Conservation (phyloP, 2,113 vertebrate genomes). For the Lophotis ruficrista region DNA sequence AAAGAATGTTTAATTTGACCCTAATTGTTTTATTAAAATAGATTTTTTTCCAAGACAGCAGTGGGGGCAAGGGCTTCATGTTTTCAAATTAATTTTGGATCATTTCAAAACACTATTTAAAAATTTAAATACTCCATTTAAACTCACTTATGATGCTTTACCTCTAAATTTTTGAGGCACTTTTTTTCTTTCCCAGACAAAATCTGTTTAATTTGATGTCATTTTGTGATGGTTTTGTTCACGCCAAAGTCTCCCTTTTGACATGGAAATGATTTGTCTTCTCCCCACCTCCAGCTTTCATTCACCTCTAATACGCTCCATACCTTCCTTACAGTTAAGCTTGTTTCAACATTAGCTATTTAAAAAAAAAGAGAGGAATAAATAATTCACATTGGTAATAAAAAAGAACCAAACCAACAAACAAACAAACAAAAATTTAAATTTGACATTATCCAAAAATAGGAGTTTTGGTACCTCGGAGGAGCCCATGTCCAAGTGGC, state of each 20-base stretch:
- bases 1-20: neutral
- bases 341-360: neutral
- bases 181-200: neutral
- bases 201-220: neutral
- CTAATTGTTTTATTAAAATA: neutral
- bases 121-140: neutral
- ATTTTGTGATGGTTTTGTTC: neutral
- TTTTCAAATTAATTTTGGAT: neutral
- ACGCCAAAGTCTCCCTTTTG: neutral
- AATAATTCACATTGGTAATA: fast-evolving
- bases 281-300: neutral
- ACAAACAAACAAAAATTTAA: too few species aligned
- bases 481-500: neutral
- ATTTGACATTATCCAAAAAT: neutral
- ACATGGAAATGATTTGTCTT: neutral
- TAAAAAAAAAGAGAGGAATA: neutral
- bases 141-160: neutral
- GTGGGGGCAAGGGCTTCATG: neutral
- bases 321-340: neutral
- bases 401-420: too few species aligned
- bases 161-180: neutral
- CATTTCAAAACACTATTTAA: neutral
- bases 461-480: neutral
- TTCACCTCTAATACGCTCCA: fast-evolving
- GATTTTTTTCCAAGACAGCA: fast-evolving